Conservation (phyloP, 64 coral and sea anemone genomes). For the Acropora tenuis region DNA sequence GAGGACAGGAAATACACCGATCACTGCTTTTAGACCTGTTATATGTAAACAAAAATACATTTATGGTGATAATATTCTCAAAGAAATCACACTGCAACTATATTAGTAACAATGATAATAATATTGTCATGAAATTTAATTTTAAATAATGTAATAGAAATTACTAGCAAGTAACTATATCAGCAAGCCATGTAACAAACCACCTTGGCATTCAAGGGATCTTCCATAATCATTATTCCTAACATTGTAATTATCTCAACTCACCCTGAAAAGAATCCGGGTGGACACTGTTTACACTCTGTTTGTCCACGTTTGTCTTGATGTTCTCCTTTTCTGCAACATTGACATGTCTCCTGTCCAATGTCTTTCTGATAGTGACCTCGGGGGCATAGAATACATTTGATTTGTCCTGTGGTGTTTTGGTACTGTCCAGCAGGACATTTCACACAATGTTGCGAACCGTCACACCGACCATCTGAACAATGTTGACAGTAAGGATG, state of each 20-base stretch:
- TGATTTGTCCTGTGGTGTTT: slow-evolving; percentile 46
- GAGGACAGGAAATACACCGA: neutral
- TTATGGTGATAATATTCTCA: neutral
- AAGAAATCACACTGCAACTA: neutral
- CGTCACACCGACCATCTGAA: slow-evolving; percentile 32
- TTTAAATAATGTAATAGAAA: too few species aligned
- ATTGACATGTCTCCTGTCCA: slow-evolving; percentile 19
- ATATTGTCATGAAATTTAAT: too few species aligned
- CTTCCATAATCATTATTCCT: too few species aligned
- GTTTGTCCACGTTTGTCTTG: neutral
- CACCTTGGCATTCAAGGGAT: too few species aligned
- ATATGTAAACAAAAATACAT: neutral
- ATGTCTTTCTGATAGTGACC: slow-evolving; percentile 49
- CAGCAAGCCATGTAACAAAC: too few species aligned
- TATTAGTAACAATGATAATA: too few species aligned
- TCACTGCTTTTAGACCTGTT: neutral
- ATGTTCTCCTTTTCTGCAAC: slow-evolving; percentile 35
- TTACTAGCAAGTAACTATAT: too few species aligned
- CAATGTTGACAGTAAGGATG: slow-evolving; percentile 41
- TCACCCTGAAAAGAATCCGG: slow-evolving; percentile 20
- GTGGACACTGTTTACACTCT: slow-evolving; percentile 4
- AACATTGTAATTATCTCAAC: neutral
- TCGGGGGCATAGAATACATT: slow-evolving; percentile 22
- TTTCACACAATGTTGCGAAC: neutral
- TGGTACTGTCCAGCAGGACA: slow-evolving; percentile 62